A percentile compares a stretch with the other conserved stretches of the same genome.
These are phyloP conservation scores for Ceuthmochares aereus DNA, from an alignment of 2,113 vertebrate species.

Conservation along the genomic window DNA sequence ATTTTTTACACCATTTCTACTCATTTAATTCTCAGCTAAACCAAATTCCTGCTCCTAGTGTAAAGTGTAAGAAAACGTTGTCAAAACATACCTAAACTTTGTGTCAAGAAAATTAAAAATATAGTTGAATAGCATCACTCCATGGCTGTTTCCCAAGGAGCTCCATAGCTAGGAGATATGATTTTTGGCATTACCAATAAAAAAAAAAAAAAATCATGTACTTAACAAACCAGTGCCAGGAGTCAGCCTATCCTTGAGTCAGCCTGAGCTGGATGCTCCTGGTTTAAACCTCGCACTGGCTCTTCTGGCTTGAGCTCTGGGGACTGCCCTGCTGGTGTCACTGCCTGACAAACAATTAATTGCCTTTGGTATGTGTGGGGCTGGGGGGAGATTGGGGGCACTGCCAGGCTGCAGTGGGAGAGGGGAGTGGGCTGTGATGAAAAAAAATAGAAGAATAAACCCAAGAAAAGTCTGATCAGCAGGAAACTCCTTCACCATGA, in stretches of 20 bases:
- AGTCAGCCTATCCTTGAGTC: neutral
- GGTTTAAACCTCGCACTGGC: neutral
- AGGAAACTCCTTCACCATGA: neutral
- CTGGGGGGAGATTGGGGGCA: neutral
- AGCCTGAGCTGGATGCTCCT: rapidly evolving
- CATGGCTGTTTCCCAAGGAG: neutral
- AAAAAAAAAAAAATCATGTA: neutral
- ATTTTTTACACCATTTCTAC: neutral
- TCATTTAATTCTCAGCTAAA: neutral
- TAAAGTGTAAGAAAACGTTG: neutral
- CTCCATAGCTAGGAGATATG: neutral
- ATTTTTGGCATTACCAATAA: neutral
- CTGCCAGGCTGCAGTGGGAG: neutral
- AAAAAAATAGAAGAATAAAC: neutral
- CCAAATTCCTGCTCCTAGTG: neutral
- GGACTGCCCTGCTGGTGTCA: rapidly evolving
- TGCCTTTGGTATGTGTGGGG: neutral
- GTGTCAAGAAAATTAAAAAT: neutral
- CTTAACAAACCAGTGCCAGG: neutral
- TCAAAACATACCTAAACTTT: neutral
- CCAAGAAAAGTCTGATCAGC: neutral
- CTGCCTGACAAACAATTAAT: neutral
- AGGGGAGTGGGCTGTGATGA: neutral
- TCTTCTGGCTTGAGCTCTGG: neutral
- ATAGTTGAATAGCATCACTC: neutral